These are phyloP conservation scores for Halcyon smyrnensis DNA, from an alignment of 2,797 vertebrate genomes.

Conservation along the genomic window DNA sequence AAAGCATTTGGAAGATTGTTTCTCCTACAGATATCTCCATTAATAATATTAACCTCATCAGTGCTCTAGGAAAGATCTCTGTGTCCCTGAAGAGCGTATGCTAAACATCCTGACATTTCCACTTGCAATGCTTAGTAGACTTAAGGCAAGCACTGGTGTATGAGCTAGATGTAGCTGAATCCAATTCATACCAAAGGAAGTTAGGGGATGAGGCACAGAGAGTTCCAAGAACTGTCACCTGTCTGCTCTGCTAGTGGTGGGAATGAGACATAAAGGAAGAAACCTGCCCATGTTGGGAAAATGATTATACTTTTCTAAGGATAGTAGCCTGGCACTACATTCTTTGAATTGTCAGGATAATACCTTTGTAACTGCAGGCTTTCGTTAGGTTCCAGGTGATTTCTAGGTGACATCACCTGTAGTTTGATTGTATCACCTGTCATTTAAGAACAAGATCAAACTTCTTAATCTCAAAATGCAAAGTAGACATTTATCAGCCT, in stretches of 20 bases:
- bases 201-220: not conserved
- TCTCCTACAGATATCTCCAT: constrained; percentile 35
- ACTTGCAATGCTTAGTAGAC: constrained; percentile 4
- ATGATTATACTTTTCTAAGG: not conserved
- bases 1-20: constrained; percentile 37
- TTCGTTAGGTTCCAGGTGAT: not conserved
- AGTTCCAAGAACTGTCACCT: not conserved
- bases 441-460: not conserved
- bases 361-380: not conserved
- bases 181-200: constrained; percentile 25
- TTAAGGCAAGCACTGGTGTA: not conserved
- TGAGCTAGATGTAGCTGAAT: not conserved
- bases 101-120: constrained; percentile 59
- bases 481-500: not conserved
- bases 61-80: constrained; percentile 28
- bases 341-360: not conserved
- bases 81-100: constrained; percentile 44
- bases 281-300: not conserved
- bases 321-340: not conserved
- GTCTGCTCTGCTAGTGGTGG: not conserved
- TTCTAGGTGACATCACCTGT: not conserved
- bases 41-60: constrained; percentile 52
- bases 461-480: not conserved
- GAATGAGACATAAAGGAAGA: not conserved
- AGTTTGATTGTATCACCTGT: not conserved